Base-by-base conservation (phyloP, 2,113 vertebrate genomes). In the Myrmecophaga tridactyla region DNA sequence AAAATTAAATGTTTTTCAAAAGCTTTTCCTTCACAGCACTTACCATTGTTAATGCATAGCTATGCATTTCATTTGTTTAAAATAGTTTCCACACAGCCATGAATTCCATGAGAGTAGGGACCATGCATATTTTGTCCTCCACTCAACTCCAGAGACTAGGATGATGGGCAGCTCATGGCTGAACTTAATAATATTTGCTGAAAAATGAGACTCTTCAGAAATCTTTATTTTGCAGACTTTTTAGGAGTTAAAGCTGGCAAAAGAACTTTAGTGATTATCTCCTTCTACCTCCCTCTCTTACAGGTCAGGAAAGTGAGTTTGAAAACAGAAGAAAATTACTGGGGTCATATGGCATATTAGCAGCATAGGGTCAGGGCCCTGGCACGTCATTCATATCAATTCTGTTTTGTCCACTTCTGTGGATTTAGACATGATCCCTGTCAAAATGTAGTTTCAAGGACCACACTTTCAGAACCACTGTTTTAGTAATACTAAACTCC, bases 21-120 rank as follows among this genome's bases (percentile, higher is more conserved):
- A 48, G 9, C 0, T 21, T 75, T 78, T 39, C 43, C 10, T 92
- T 75, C 29, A 34, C 9, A 43, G n/a, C 36, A 18, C 12, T 73
- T 18, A 51, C 41, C 13, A 1, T 36, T 4, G 2, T 3, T 34
- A 21, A 48, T 23, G 12, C 0, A 4, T 21, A 34, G 36, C 4
- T 27, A 23, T 0, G 11, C 10, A 25, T 80, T 77, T 46, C 41
- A 31, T 75, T 62, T 9, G 18, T 51, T 84, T 86, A 39, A 41
- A 81, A 14, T 31, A 4, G n/a, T 75, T 84, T 20, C 65, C 53
- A 51, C 6, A 1, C 15, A 63, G 58, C 13, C 3, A 43, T 25
- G 12, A 83, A 51, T 51, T 85, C 62, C 63, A 81, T 0, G 2
- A 65, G 31, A 23, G 13, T 39, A 83, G 18, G 0, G 2, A 25